Percentiles rank a stretch among this genome's conserved stretches.
Conservation (phyloP, 2,888 invertebrate genomes). For the Harmothoe impar region DNA sequence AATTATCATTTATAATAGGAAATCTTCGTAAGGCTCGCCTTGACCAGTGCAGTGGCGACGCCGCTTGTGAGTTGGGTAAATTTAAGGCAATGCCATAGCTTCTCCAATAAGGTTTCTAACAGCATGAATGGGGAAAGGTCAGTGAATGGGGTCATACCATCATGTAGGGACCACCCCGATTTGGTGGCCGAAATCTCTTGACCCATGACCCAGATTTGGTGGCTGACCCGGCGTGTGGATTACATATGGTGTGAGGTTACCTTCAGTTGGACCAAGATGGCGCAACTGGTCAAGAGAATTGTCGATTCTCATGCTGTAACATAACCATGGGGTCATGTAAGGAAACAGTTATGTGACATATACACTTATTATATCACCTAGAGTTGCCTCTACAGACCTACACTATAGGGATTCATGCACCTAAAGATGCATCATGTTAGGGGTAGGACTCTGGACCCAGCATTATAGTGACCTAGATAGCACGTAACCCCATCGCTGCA, state of each 20-base stretch:
- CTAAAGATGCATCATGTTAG: not conserved
- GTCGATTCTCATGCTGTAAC: slow-evolving; percentile 30
- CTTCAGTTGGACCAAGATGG: not conserved
- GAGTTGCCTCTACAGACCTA: too few species aligned
- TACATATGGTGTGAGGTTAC: not conserved
- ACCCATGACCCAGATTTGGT: slow-evolving; percentile 38
- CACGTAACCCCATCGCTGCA: too few species aligned
- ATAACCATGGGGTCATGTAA: not conserved
- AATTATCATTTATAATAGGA: slow-evolving; percentile 15
- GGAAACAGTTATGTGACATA: slow-evolving; percentile 35
- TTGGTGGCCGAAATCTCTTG: slow-evolving; percentile 45
- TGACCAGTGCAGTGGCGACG: not conserved
- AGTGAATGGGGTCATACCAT: not conserved
- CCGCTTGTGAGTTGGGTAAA: too few species aligned
- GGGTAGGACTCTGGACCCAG: too few species aligned
- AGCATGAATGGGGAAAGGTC: not conserved
- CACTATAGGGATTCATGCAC: too few species aligned
- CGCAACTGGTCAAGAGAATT: slow-evolving; percentile 25
- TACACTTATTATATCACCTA: not conserved
- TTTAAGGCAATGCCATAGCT: too few species aligned
- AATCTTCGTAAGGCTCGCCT: not conserved
- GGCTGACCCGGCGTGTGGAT: not conserved
- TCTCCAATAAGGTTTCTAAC: too few species aligned
- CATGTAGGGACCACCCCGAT: not conserved
- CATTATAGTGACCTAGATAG: not conserved